These are phyloP conservation scores for Leptestheria dahalacensis DNA, from an alignment of 1,140 invertebrate species.

Conservation along the genomic window DNA sequence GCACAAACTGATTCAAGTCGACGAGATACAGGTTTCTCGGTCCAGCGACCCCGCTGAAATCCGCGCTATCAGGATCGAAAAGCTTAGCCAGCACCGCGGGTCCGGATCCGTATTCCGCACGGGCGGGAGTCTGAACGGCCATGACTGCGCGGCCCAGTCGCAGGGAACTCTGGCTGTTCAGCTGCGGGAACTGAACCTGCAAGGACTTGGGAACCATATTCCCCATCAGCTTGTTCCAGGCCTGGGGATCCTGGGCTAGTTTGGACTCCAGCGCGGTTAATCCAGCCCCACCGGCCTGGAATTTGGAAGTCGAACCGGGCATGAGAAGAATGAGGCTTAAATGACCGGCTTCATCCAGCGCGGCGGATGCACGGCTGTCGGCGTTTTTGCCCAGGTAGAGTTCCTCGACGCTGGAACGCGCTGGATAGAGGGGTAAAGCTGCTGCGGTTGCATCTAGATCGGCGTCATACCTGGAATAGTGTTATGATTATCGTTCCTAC, in stretches of 20 bases:
- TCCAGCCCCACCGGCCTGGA: slow-evolving; percentile 11
- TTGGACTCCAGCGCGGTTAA: slow-evolving; percentile 6
- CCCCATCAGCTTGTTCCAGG: slow-evolving; percentile 9
- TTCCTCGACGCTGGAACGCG: background rate
- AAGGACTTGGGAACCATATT: background rate
- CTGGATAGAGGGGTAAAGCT: slow-evolving; percentile 5
- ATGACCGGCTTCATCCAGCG: slow-evolving; percentile 1
- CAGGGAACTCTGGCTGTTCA: background rate
- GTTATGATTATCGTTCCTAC: too few relatives aligned
- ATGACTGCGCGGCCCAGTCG: background rate
- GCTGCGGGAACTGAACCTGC: slow-evolving; percentile 3
- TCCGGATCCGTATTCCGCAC: background rate
- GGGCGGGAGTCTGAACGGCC: background rate
- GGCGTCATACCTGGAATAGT: slow-evolving; percentile 4
- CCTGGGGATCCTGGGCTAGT: background rate
- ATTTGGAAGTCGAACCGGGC: slow-evolving; percentile 8
- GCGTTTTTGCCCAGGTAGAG: background rate
- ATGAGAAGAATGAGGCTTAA: slow-evolving; percentile 10
- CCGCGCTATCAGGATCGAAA: slow-evolving; percentile 8
- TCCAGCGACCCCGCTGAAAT: slow-evolving; percentile 9
- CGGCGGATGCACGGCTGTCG: background rate
- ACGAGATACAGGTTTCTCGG: background rate
- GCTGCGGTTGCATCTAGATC: slow-evolving; percentile 11
- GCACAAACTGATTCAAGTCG: slow-evolving; percentile 4
- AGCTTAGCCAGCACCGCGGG: background rate